Evolutionary conservation across 2,797 vertebrate genomes (phyloP).

Genomic region (Falco columbarius): DNA sequence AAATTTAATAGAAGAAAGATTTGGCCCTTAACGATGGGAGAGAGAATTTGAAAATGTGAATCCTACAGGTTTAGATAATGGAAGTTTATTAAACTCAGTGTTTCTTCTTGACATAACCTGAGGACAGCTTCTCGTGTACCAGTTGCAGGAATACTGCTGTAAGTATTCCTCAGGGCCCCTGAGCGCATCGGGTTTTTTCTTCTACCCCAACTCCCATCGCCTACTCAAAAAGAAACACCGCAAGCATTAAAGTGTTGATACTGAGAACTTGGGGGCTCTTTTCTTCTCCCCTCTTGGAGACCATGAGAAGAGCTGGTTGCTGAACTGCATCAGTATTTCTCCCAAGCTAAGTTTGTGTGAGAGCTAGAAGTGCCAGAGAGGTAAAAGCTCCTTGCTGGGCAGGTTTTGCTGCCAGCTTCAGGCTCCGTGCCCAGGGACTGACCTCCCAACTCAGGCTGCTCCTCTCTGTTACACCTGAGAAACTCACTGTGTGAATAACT

Average conservation of each 20-base stretch:
- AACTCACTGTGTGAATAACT: fast-evolving
- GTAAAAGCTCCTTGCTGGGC: background rate
- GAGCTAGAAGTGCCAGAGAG: background rate
- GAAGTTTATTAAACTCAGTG: background rate
- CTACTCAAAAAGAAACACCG: background rate
- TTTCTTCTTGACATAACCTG: background rate
- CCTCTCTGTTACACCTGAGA: background rate
- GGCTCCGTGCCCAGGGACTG: background rate
- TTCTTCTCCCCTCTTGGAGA: background rate
- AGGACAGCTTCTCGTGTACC: background rate
- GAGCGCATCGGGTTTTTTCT: background rate
- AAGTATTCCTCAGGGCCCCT: background rate
- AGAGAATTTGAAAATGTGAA: background rate
- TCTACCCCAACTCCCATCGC: background rate
- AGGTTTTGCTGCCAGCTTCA: background rate
- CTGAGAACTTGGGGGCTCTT: background rate
- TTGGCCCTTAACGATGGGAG: background rate
- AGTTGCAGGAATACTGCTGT: background rate
- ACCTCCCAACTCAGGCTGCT: background rate
- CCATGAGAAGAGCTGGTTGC: background rate
- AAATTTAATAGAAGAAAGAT: background rate
- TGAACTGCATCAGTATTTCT: background rate
- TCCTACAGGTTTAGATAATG: background rate
- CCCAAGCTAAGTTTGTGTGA: background rate
- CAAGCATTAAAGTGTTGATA: background rate